Percentiles rank a stretch among this genome's conserved stretches.
phyloP scores from a whole-genome alignment of 2,113 vertebrate genomes.

The Dicentrarchus labrax region DNA sequence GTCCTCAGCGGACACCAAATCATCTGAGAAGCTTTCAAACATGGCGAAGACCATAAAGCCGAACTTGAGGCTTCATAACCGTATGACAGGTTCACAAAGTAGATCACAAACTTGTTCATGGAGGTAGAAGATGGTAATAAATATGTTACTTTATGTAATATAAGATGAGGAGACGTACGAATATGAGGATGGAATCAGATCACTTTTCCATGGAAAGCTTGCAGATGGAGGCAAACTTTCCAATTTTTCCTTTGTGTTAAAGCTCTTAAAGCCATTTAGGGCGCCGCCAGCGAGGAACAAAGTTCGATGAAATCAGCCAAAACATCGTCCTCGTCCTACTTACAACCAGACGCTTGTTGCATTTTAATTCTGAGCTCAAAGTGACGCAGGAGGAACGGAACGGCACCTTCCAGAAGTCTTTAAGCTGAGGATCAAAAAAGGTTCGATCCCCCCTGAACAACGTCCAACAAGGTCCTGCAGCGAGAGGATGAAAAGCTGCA shows the following conservation, averaged over 20 bases:
- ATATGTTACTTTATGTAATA: too few relatives aligned
- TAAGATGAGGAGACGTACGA: background rate
- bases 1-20: too few relatives aligned
- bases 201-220: background rate
- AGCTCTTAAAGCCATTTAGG: background rate
- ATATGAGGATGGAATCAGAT: background rate
- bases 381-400: background rate
- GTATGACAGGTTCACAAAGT: background rate
- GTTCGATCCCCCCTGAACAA: background rate
- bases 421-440: conserved; percentile 6
- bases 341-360: background rate
- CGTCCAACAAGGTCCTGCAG: conserved; percentile 15
- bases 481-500: conserved; percentile 34
- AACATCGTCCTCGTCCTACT: background rate
- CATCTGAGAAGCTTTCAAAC: too few relatives aligned
- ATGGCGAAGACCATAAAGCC: too few relatives aligned
- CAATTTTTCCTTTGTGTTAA: background rate
- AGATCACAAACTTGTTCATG: background rate
- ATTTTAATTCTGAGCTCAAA: conserved; percentile 2
- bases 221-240: background rate
- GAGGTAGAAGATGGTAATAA: background rate
- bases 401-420: background rate
- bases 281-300: background rate
- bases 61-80: too few relatives aligned
- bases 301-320: background rate